Evolutionary conservation across 37 sponge, comb jelly and placozoan species (phyloP), one percentile per base, ranked within the genome.

Genomic region (Bolinopsis microptera): DNA sequence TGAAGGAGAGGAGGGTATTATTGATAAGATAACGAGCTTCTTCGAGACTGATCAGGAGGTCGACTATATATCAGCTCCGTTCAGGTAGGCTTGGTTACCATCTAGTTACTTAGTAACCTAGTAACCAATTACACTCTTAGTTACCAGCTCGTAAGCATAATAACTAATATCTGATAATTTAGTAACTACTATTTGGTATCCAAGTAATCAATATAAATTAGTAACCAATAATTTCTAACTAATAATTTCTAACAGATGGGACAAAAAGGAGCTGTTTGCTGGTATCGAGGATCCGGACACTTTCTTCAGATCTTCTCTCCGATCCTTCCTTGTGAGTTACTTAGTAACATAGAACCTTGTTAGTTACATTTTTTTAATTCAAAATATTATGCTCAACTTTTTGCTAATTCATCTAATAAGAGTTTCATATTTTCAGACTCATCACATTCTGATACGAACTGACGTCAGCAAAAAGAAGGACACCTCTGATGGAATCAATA

Each of bases 391-490:
- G n/a, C n/a, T n/a, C n/a, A n/a, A n/a, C n/a, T n/a, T n/a, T n/a
- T n/a, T n/a, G n/a, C n/a, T n/a, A n/a, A n/a, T n/a, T n/a, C n/a
- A n/a, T n/a, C n/a, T n/a, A n/a, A n/a, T n/a, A n/a, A n/a, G n/a
- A n/a, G n/a, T n/a, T n/a, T n/a, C n/a, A n/a, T n/a, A n/a, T n/a
- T n/a, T n/a, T n/a, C 38, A 34, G 82, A 80, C 82, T 13, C 82
- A 80, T 80, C 82, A 80, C 37, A 80, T 80, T 30, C 82, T 80
- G 38, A 80, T 80, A 36, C 82, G 82, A 35, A 80, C 82, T 36
- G 82, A 80, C 30, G 82, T 80, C 16, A 80, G 82, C 22, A 80
- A 80, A 22, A 80, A 80, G 82, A 28, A 33, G 82, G 82, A 80
- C 22, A 80, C 35, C 37, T 35, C 35, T 1, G 82, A 80, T 80